These are phyloP conservation scores for Enteromius argenteus DNA, from an alignment of 2,797 vertebrate genomes.

Conservation along the genomic window DNA sequence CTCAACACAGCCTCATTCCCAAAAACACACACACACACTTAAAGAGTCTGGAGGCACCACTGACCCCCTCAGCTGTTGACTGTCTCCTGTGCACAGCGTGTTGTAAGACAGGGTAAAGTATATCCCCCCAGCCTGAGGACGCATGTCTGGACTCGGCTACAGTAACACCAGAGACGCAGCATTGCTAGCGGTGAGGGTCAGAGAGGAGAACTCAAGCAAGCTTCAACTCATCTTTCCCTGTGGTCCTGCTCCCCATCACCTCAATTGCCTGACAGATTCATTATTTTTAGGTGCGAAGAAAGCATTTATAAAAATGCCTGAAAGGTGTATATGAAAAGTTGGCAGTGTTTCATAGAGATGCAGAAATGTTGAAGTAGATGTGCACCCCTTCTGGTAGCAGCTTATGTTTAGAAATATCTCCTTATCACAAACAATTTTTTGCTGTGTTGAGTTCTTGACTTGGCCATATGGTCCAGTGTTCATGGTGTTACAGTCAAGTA, in stretches of 20 bases:
- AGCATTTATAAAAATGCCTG: constrained; percentile 11
- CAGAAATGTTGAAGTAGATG: constrained; percentile 2
- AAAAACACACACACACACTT: constrained; percentile 23
- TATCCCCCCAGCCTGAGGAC: constrained; percentile 63
- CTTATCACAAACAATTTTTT: neutral
- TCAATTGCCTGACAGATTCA: constrained; percentile 18
- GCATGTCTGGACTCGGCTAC: constrained; percentile 74
- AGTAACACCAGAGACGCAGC: constrained; percentile 58
- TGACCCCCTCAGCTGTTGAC: constrained; percentile 34
- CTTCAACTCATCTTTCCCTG: constrained; percentile 35
- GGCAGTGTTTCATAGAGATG: constrained; percentile 12
- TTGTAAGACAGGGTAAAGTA: neutral
- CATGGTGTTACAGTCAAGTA: neutral
- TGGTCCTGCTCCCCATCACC: constrained; percentile 5
- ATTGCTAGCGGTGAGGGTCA: constrained; percentile 36
- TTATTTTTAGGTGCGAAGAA: constrained; percentile 36
- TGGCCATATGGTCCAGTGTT: constrained; percentile 1
- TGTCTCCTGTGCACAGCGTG: constrained; percentile 2
- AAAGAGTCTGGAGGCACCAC: neutral
- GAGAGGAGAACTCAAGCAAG: constrained; percentile 23
- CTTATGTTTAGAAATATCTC: neutral
- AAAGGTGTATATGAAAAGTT: constrained; percentile 9
- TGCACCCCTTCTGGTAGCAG: neutral
- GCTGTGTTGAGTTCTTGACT: neutral
- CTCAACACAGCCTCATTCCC: constrained; percentile 39